Conservation (phyloP, 2,797 vertebrate species). For the Periparus ater region DNA sequence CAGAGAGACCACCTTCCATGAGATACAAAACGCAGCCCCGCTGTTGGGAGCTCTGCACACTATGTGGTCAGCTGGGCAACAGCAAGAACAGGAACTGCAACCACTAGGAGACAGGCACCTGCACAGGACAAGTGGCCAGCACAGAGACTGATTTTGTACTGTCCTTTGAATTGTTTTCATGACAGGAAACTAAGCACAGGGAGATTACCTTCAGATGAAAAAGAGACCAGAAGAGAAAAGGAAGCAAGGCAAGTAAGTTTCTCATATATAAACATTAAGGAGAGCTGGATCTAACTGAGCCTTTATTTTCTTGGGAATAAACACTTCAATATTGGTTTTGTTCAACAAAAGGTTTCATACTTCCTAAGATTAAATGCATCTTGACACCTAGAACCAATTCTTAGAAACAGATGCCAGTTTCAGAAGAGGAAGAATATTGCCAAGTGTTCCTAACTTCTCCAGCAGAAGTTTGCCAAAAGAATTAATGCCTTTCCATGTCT, state of each 20-base stretch:
- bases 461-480: neutral
- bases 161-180: neutral
- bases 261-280: no score
- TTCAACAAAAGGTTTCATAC: neutral
- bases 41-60: neutral
- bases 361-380: neutral
- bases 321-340: no score
- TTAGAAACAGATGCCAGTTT: neutral
- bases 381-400: no score
- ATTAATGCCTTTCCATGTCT: neutral
- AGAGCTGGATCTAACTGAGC: neutral
- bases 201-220: neutral
- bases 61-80: neutral
- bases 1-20: neutral
- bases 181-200: neutral
- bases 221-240: no score
- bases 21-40: neutral
- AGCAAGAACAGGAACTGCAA: neutral
- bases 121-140: neutral
- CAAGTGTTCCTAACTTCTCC: slow-evolving; percentile 22
- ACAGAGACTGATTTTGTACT: neutral
- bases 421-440: neutral
- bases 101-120: neutral
- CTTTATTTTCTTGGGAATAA: neutral
- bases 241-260: neutral